Percentiles rank a stretch among this genome's conserved stretches.
phyloP scores from a whole-genome alignment of 1,140 invertebrate genomes.

The Aphis gossypii region DNA sequence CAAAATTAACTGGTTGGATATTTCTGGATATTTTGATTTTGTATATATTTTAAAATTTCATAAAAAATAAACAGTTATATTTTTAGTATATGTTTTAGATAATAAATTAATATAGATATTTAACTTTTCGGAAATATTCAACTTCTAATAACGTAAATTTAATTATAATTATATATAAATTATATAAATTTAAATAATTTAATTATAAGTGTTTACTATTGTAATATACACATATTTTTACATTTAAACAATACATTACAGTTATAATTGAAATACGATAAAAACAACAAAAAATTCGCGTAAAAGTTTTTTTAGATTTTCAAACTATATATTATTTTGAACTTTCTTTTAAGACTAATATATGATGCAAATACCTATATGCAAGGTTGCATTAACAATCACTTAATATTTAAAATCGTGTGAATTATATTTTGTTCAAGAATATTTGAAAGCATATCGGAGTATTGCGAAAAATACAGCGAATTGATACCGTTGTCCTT shows the following conservation, averaged over 20 bases:
- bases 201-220: too few species aligned
- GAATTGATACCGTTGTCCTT: constrained; percentile 81
- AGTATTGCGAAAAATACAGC: constrained; percentile 80
- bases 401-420: not conserved
- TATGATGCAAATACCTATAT: not conserved
- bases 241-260: not conserved
- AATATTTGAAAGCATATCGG: constrained; percentile 77
- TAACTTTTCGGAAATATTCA: not conserved
- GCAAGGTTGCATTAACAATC: not conserved
- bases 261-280: not conserved
- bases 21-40: too few species aligned
- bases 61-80: not conserved
- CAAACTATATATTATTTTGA: not conserved
- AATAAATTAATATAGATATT: not conserved
- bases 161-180: too few species aligned
- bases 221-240: too few species aligned
- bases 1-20: too few species aligned
- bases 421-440: constrained; percentile 63
- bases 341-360: not conserved
- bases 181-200: too few species aligned
- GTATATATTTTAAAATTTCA: too few species aligned
- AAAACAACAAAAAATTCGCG: not conserved
- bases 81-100: not conserved
- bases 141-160: not conserved
- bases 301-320: too few species aligned